These are phyloP conservation scores for Galeruca laticollis DNA, from an alignment of 2,888 invertebrate genomes.

Conservation along the genomic window DNA sequence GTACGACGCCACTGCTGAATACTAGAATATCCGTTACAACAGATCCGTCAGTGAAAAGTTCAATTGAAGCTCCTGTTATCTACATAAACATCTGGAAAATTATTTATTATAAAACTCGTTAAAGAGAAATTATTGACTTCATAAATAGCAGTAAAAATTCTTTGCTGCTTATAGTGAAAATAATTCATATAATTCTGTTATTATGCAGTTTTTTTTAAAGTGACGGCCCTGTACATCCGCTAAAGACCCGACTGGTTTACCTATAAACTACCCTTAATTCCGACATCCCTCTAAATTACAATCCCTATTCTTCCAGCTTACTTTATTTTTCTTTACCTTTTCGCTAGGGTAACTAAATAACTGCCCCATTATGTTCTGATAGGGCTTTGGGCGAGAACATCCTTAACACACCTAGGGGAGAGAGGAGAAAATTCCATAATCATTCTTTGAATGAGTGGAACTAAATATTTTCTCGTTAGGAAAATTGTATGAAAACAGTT, in stretches of 20 bases:
- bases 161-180: too few relatives aligned
- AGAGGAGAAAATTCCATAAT: not conserved
- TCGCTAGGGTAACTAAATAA: conserved; percentile 66
- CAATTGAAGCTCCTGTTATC: too few relatives aligned
- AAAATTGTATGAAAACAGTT: too few relatives aligned
- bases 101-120: too few relatives aligned
- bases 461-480: not conserved
- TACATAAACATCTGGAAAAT: too few relatives aligned
- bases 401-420: conserved; percentile 43
- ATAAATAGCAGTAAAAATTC: too few relatives aligned
- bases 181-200: not conserved
- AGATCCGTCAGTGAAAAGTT: too few relatives aligned
- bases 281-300: conserved; percentile 70
- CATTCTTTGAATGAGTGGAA: not conserved
- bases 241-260: conserved; percentile 67
- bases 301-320: conserved; percentile 68
- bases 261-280: conserved; percentile 70
- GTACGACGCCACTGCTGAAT: too few relatives aligned
- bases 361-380: conserved; percentile 67
- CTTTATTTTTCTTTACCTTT: conserved; percentile 65
- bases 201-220: conserved; percentile 22
- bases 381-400: conserved; percentile 53
- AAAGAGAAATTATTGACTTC: too few relatives aligned
- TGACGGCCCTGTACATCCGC: conserved; percentile 58
- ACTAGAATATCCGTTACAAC: too few relatives aligned